Conservation (phyloP, 2,113 vertebrate genomes). For the Marmota monax region DNA sequence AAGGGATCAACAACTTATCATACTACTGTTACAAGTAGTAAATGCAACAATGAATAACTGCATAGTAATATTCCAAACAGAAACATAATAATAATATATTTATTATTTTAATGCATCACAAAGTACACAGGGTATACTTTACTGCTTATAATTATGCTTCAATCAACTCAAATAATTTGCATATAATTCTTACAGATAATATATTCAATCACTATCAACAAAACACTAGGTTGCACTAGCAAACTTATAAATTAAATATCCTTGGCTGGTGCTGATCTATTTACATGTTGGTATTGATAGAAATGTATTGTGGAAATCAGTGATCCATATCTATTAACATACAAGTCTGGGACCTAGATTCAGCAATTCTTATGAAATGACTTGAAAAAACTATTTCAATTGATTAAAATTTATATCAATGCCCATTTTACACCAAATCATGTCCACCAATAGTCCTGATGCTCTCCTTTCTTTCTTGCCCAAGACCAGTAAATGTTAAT, state of each 20-base stretch:
- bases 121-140: conserved; percentile 33
- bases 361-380: not conserved
- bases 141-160: conserved; percentile 38
- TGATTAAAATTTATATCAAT: not conserved
- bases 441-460: not conserved
- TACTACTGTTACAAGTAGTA: not conserved
- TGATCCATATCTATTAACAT: not conserved
- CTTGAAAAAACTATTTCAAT: not conserved
- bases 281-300: not conserved
- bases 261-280: not conserved
- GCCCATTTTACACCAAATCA: not conserved
- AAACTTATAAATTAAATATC: conserved; percentile 33
- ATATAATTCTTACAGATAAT: conserved; percentile 27
- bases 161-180: conserved; percentile 26
- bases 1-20: not conserved
- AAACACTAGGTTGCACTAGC: conserved; percentile 26
- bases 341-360: not conserved
- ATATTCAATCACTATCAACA: conserved; percentile 44
- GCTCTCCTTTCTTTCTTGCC: not conserved
- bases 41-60: not conserved
- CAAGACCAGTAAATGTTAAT: not conserved
- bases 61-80: conserved; percentile 43
- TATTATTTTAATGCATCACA: conserved; percentile 27
- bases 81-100: not conserved
- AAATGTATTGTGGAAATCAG: not conserved